These are phyloP conservation scores for Leptothorax acervorum DNA, from an alignment of 2,888 invertebrate genomes.

Conservation along the genomic window DNA sequence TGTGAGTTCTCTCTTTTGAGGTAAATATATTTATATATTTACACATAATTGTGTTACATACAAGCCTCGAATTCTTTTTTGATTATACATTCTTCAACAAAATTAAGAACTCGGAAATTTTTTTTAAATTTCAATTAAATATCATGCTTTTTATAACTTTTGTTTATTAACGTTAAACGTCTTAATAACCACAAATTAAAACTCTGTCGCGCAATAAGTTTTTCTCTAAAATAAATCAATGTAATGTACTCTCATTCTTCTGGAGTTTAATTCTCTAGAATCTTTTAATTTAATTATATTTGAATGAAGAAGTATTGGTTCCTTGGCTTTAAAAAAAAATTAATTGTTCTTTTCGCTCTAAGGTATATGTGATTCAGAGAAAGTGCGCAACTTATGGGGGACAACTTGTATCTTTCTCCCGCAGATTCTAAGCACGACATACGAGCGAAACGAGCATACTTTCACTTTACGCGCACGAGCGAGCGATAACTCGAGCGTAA, in stretches of 20 bases:
- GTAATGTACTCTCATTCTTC: not conserved
- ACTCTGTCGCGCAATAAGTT: not conserved
- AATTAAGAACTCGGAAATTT: not conserved
- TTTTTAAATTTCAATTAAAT: not conserved
- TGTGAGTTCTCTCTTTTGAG: constrained; percentile 60
- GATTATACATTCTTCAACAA: not conserved
- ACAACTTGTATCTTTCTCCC: not conserved
- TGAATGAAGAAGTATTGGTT: not conserved
- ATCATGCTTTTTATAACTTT: not conserved
- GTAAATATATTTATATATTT: constrained; percentile 23
- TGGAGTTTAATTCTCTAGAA: not conserved
- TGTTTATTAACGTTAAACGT: not conserved
- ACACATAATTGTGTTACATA: not conserved
- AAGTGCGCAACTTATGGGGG: constrained; percentile 4
- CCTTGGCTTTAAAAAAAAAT: not conserved
- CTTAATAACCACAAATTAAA: not conserved
- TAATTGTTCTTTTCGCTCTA: not conserved
- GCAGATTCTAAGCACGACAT: constrained; percentile 26
- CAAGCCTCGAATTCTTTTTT: not conserved
- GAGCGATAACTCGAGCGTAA: constrained; percentile 75
- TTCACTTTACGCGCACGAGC: constrained; percentile 76
- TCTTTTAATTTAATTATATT: not conserved
- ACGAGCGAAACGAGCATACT: constrained; percentile 70
- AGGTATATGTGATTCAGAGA: constrained; percentile 20
- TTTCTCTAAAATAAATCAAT: not conserved